Evolutionary conservation across 1,140 invertebrate species (phyloP), one percentile per base, ranked within the genome.

Genomic region (Meteorus sp.): DNA sequence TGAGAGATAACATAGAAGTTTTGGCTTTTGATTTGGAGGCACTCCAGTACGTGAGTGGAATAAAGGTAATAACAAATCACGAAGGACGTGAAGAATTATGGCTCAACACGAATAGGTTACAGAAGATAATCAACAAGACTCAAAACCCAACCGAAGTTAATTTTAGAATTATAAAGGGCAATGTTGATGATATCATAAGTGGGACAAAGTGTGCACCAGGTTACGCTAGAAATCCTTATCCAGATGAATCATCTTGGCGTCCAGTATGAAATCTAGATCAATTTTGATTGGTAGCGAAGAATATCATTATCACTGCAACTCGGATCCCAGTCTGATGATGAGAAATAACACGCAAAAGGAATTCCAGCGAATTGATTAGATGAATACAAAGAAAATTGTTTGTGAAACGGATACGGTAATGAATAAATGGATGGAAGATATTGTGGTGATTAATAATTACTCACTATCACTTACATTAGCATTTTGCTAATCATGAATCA

Each of bases 1-100:
- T 70, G 0, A 71, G 80, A 1, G 71, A 81, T 8, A 86, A 84
- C 68, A 73, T 89, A 20, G 84, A 77, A 1, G 75, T 83, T 7
- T 66, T 90, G 1, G 85, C 80, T 0, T 71, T 82, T 56, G 83
- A 90, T 64, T 74, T 75, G 4, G 64, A 75, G 35, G 77, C 68
- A 1, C 76, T 91, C 61, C 85, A 89, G 62, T 90, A 90, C 76
- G 86, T 89, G 25, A 82, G 82, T 59, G 84, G 84, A 22, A 76
- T 82, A 50, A 81, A 81, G 65, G 74, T 82, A 23, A 69, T 75
- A 19, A 63, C 48, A 7, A 79, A 79, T 54, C 54, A 43, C 4
- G 41, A 23, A 11, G 76, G 76, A 4, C 63, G 70, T 13, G 78
- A 80, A 56, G 78, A 80, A 58, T 59, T 80, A 23, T 79, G 77